Conservation (phyloP, 2,888 invertebrate species). For the Noctua pronuba region DNA sequence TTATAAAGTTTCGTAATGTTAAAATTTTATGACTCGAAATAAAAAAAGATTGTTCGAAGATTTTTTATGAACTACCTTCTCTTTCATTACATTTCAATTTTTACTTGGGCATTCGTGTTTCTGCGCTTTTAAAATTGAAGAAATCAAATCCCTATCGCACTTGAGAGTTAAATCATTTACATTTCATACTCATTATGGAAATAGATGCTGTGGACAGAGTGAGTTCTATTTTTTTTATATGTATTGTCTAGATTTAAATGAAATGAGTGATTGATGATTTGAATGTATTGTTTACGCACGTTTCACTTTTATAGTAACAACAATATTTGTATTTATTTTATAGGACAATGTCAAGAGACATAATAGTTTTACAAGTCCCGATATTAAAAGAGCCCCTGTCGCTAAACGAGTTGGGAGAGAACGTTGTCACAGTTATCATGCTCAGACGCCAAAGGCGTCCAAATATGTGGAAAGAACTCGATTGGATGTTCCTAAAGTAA, state of each 20-base stretch:
- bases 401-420: conserved; percentile 82
- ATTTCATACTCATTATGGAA: conserved; percentile 47
- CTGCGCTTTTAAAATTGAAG: background rate
- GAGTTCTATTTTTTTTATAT: conserved; percentile 13
- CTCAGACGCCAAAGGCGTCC: conserved; percentile 70
- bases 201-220: conserved; percentile 60
- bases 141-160: background rate
- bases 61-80: conserved; percentile 17
- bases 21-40: background rate
- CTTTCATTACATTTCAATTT: background rate
- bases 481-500: conserved; percentile 77
- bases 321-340: background rate
- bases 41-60: background rate
- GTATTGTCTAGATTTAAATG: background rate
- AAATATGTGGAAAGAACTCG: conserved; percentile 60
- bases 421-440: conserved; percentile 84
- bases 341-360: conserved; percentile 82
- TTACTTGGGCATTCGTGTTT: background rate
- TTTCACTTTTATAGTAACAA: background rate
- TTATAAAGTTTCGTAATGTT: background rate
- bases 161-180: background rate
- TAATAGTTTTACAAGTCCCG: conserved; percentile 82
- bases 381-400: conserved; percentile 75
- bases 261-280: too few relatives aligned
- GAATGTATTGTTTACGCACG: too few relatives aligned